Evolutionary conservation across 2,888 invertebrate genomes (phyloP).

Genomic region (Chalcis sispes): DNA sequence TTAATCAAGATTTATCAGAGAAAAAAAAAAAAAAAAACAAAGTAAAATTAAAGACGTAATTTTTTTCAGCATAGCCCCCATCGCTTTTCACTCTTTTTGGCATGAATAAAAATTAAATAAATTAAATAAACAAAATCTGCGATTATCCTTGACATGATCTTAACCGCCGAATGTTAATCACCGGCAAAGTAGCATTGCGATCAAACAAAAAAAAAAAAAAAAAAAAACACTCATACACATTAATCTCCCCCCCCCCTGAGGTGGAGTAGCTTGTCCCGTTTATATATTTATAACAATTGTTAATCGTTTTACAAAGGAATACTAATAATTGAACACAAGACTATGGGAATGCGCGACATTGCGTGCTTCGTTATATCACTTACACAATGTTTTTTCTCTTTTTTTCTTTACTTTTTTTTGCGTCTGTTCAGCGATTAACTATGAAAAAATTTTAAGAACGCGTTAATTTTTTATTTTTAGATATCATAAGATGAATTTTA

Average conservation of each 20-base stretch:
- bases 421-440: too few species aligned
- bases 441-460: too few species aligned
- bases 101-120: too few species aligned
- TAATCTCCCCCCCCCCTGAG: background rate
- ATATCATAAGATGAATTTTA: too few species aligned
- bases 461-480: too few species aligned
- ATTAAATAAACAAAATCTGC: slow-evolving; percentile 6
- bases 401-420: too few species aligned
- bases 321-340: slow-evolving; percentile 42
- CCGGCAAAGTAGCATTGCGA: slow-evolving; percentile 22
- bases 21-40: too few species aligned
- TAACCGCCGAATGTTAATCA: slow-evolving; percentile 16
- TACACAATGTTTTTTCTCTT: too few species aligned
- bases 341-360: slow-evolving; percentile 59
- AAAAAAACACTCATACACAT: too few species aligned
- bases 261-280: slow-evolving; percentile 61
- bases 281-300: slow-evolving; percentile 66
- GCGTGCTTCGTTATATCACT: slow-evolving; percentile 56
- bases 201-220: background rate
- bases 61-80: slow-evolving; percentile 20
- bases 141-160: slow-evolving; percentile 16
- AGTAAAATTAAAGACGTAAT: too few species aligned
- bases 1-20: too few species aligned
- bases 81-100: slow-evolving; percentile 21
- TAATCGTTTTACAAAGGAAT: slow-evolving; percentile 60